A percentile compares a stretch with the other conserved stretches of the same genome.
Conservation (phyloP, 1,140 invertebrate genomes). For the Heliconius himera region DNA sequence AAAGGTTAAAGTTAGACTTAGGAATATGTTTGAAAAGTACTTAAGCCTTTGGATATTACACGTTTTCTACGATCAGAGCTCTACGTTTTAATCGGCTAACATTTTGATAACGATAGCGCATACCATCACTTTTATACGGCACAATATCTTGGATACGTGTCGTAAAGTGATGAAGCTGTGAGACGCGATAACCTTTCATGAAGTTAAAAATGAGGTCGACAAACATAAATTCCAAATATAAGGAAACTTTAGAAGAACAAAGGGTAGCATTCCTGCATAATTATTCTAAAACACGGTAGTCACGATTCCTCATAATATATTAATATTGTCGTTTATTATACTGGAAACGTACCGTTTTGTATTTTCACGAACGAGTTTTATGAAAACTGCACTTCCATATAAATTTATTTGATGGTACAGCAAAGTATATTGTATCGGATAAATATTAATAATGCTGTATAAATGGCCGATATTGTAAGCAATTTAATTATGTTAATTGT, state of each 20-base stretch:
- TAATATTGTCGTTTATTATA: neutral
- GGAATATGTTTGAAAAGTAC: neutral
- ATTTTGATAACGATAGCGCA: neutral
- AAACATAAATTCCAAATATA: neutral
- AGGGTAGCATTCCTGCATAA: conserved; percentile 14
- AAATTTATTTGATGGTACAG: neutral
- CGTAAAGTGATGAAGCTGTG: neutral
- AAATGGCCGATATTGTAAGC: neutral
- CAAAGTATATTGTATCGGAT: neutral
- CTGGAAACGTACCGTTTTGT: neutral
- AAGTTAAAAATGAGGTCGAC: conserved; percentile 12
- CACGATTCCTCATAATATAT: conserved; percentile 16
- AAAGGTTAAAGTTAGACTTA: too few species aligned
- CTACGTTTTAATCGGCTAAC: neutral
- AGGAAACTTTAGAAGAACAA: neutral
- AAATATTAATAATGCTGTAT: neutral
- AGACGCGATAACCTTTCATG: conserved; percentile 24
- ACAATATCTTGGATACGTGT: neutral
- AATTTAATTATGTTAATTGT: neutral
- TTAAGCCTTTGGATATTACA: neutral
- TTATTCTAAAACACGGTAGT: conserved; percentile 12
- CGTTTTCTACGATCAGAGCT: neutral
- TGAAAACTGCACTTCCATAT: neutral
- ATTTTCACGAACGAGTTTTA: neutral
- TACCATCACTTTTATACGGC: neutral